Base-by-base conservation (phyloP, 2,113 vertebrate species). In the Chrysemys picta region DNA sequence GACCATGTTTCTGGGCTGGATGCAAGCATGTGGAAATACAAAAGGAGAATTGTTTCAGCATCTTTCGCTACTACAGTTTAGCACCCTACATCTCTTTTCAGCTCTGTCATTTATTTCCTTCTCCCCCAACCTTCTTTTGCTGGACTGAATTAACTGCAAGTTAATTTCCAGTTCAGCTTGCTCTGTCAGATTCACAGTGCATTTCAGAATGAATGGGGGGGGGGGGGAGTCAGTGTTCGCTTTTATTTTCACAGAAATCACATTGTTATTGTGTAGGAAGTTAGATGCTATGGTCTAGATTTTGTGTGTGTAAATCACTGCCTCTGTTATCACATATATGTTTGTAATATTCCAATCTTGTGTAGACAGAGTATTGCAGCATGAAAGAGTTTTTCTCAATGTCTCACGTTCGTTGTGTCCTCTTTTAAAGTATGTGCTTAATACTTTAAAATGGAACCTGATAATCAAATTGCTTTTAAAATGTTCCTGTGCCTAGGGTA, bases 391-490 rank as follows among this genome's bases (percentile, higher is more conserved):
- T 21, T 38, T 42, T 62, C 16, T 65, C 21, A 57, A n/a, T 49
- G 17, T 49, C 25, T 56, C 52, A 4, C 0, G 1, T 86, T 31
- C 8, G 10, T 12, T 22, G 2, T 5, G 11, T 17, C 35, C 22
- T 6, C 7, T 31, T 88, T 62, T 27, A 50, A 80, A 94, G 25
- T 47, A 54, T 42, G 27, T 42, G 62, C 52, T 91, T 56, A 89
- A 38, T 52, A 84, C 62, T 80, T 84, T 79, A n/a, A 80, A 93
- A 45, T 11, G 91, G 62, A 78, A 5, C 24, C n/a, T 8, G 89
- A 75, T 87, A 54, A 78, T 91, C 89, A 38, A 5, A 89, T 94
- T 84, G 80, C 65, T 50, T 42, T 16, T 17, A 11, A 38, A 72
- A 72, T 21, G 1, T 24, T 85, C 80, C 80, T 27, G 49, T 31